Base-by-base conservation (phyloP, 2,888 invertebrate species). In the Pristionchus japonicus region DNA sequence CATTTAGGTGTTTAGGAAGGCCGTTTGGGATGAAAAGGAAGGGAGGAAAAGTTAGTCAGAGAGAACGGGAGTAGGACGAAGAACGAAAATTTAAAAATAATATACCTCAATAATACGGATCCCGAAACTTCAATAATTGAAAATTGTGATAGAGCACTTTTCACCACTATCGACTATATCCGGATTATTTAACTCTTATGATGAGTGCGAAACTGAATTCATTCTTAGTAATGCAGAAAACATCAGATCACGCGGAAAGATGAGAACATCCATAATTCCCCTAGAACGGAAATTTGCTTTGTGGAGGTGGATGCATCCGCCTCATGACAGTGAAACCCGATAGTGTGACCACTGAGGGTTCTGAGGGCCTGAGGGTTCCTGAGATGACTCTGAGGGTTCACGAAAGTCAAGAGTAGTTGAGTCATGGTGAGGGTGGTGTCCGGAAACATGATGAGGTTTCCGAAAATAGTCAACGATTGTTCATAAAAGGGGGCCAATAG, bases 271-370 rank as follows among this genome's bases (percentile, higher is more conserved):
- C 34, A 74, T 2, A 3, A 7, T 37, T 20, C 9, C n/a, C 17
- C 34, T 37, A 74, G 40, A 74, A 74, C 34, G 74, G 40, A 74
- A 74, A 57, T 57, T 3, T n/a, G 57, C 31, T 31, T 31, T 67
- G 67, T 67, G n/a, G n/a, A 67, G 70, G 70, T 70, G 37, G 70
- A 3, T 37, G 37, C 23, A n/a, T 57, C 57, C n/a, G 57, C 20
- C 70, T 9, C 70, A 70, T 70, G 70, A 70, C 70, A 23, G 15
- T 70, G 70, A 37, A 70, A 70, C 70, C 70, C 37, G 70, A 70
- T 20, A 57, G 23, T n/a, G 0, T 57, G 57, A n/a, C 23, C 57
- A 1, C 57, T 57, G 3, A 0, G n/a, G 52, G 57, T n/a, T 57
- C 57, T 11, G 43, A 43, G 11, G 43, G 43, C 43, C n/a, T n/a